Percentiles rank a stretch among this genome's conserved stretches.
phyloP scores from a whole-genome alignment of 1,140 invertebrate genomes.

The Charaxes varanes region DNA sequence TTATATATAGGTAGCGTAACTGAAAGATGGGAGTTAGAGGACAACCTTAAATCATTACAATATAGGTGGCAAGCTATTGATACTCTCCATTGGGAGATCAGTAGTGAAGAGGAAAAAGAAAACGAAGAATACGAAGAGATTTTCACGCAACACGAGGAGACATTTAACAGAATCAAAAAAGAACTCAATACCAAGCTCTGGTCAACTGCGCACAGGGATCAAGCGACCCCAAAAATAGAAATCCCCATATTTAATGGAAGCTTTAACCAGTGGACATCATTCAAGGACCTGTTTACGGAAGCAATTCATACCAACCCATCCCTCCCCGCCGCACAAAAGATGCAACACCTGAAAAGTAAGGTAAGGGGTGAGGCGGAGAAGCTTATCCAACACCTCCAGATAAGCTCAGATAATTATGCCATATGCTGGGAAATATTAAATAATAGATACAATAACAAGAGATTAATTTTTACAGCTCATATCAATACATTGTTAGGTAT shows the following conservation, averaged over 20 bases:
- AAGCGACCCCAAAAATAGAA: constrained; percentile 11
- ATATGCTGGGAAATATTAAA: constrained; percentile 13
- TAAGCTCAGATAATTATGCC: constrained; percentile 12
- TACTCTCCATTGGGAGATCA: constrained; percentile 21
- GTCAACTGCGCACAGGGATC: constrained; percentile 4
- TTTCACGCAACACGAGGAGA: constrained; percentile 13
- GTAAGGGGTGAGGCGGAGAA: constrained; percentile 11
- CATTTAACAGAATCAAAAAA: constrained; percentile 12
- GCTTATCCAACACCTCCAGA: constrained; percentile 13
- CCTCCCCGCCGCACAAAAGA: constrained; percentile 10
- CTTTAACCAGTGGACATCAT: constrained; percentile 12
- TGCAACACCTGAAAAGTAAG: constrained; percentile 25
- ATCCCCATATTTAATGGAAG: constrained; percentile 21
- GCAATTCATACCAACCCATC: constrained; percentile 12
- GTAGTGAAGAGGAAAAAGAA: constrained; percentile 12
- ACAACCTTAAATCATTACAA: constrained; percentile 19
- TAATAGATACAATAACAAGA: constrained; percentile 10
- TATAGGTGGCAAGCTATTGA: constrained; percentile 20
- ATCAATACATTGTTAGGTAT: constrained; percentile 6
- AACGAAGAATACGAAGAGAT: constrained; percentile 8
- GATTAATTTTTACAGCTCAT: constrained; percentile 13
- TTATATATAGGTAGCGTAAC: constrained; percentile 13
- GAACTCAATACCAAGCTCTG: constrained; percentile 10
- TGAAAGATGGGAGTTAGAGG: constrained; percentile 27
- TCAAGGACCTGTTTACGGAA: constrained; percentile 15